Base-by-base conservation (phyloP, 1,140 invertebrate species). In the Sminthurides bifidus region DNA sequence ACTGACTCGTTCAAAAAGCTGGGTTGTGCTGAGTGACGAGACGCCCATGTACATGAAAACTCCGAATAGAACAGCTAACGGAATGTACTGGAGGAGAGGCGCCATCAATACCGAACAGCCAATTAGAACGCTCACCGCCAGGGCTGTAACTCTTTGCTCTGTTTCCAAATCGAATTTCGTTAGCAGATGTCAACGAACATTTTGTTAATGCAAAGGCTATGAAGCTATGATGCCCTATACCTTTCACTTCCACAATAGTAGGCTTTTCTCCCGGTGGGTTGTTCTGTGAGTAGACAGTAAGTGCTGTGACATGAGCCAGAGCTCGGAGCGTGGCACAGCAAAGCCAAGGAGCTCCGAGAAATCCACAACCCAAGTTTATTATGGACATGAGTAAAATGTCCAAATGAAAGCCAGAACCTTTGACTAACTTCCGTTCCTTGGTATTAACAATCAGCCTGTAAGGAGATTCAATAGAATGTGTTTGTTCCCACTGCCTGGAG, bases 61-160 rank as follows among this genome's bases (percentile, higher is more conserved):
- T 15, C 80, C 80, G 68, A 77, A 82, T 24, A 82, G 68, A 10
- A 82, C 79, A 1, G 80, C 76, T 76, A 81, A 78, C 3, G 65
- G 63, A 44, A 63, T 67, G 51, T 67, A 68, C 46, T 59, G 60
- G 37, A 98, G 71, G 27, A 92, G 72, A 15, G 82, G 78, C n/a
- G 85, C 79, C 79, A 88, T 84, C 8, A 86, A 70, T 17, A 94
- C 83, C 2, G 89, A 91, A 2, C 90, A 68, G 27, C 90, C 90
- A 67, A 71, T 77, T 45, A 90, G 71, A 6, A 83, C 68, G 1
- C 84, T 77, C 0, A 90, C 85, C 26, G 85, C 66, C 2, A 90
- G 74, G 1, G 80, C 81, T 33, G 83, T 85, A 5, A 90, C 66
- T 29, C 87, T 75, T 73, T 92, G 87, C 65, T 92, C 87, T 79